Conservation (phyloP, 2,888 invertebrate species). For the Habroteleia sp. region DNA sequence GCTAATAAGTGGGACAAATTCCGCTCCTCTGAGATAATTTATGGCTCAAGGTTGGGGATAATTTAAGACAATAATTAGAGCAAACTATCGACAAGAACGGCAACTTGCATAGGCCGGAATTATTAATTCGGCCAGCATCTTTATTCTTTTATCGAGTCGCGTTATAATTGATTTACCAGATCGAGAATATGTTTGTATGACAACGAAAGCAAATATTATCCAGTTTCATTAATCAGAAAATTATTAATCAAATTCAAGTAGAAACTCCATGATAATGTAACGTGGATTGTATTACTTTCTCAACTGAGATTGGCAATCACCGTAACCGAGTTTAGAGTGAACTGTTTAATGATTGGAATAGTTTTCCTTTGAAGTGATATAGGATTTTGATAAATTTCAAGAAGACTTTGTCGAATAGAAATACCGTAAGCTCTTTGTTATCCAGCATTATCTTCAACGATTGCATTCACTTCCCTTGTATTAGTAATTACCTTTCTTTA, state of each 20-base stretch:
- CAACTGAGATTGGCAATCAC: constrained; percentile 68
- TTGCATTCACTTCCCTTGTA: constrained; percentile 11
- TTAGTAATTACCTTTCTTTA: constrained; percentile 36
- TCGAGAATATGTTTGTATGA: not conserved
- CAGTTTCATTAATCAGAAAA: constrained; percentile 8
- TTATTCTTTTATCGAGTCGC: too few species aligned
- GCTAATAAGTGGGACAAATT: too few species aligned
- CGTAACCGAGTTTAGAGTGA: constrained; percentile 54
- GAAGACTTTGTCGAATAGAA: constrained; percentile 26
- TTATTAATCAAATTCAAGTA: constrained; percentile 7
- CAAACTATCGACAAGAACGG: too few species aligned
- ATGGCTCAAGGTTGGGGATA: too few species aligned
- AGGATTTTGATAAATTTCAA: constrained; percentile 25
- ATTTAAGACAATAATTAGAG: too few species aligned
- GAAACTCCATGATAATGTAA: constrained; percentile 19
- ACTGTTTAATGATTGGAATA: constrained; percentile 43
- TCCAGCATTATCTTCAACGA: constrained; percentile 17
- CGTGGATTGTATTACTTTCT: constrained; percentile 16
- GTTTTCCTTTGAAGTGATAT: constrained; percentile 37
- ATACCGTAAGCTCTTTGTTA: constrained; percentile 36
- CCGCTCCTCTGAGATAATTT: too few species aligned
- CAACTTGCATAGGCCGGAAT: too few species aligned
- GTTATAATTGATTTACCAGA: too few species aligned
- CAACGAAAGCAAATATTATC: constrained; percentile 5
- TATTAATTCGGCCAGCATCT: too few species aligned